Evolutionary conservation across 2,113 vertebrate species (phyloP).

Genomic region (Neolamprologus modestus): DNA sequence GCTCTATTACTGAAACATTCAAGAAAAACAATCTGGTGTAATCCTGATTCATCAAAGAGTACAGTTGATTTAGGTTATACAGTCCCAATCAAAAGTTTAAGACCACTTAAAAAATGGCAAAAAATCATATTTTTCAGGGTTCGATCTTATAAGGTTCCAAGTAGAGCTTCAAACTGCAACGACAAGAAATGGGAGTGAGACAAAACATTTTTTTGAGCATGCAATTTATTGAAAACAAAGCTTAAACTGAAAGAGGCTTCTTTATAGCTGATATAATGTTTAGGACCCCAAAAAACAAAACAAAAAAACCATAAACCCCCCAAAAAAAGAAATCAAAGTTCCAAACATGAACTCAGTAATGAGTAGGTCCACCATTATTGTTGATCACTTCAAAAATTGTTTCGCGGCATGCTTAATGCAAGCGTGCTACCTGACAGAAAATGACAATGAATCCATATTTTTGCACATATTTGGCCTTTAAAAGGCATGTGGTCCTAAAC

Average conservation of each 20-base stretch:
- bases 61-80: not conserved
- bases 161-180: not conserved
- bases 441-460: not conserved
- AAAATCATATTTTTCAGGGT: not conserved
- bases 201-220: not conserved
- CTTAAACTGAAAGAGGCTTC: not conserved
- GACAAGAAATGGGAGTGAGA: not conserved
- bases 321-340: not conserved
- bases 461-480: not conserved
- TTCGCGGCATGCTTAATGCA: not conserved
- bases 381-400: not conserved
- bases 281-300: not conserved
- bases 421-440: not conserved
- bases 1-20: not conserved
- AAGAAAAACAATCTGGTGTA: not conserved
- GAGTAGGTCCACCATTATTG: not conserved
- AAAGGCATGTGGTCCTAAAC: not conserved
- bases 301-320: accelerated
- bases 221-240: not conserved
- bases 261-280: not conserved
- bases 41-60: not conserved
- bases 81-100: not conserved
- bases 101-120: not conserved
- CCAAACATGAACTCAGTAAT: not conserved
- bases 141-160: not conserved